These are phyloP conservation scores for Drosophila virilis DNA, from an alignment of 1,140 invertebrate species.

Conservation along the genomic window DNA sequence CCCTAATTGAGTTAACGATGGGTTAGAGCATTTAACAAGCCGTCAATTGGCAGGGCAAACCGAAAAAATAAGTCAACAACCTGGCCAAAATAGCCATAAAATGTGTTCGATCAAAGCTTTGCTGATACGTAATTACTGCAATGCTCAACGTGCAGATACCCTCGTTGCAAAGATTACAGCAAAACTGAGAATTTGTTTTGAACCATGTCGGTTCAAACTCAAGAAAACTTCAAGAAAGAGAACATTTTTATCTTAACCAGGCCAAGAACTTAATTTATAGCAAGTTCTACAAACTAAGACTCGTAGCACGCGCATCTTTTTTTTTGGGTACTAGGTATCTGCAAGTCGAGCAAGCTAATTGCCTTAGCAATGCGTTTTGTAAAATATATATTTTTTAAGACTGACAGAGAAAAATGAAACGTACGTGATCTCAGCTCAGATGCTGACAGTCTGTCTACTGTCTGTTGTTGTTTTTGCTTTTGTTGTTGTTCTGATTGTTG, in stretches of 20 bases:
- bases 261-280: too few relatives aligned
- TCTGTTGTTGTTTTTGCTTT: constrained; percentile 7
- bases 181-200: too few relatives aligned
- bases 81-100: neutral
- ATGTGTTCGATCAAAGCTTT: neutral
- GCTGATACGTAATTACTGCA: neutral
- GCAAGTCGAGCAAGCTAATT: neutral
- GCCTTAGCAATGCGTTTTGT: neutral
- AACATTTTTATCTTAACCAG: too few relatives aligned
- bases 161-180: neutral
- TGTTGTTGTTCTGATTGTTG: constrained; percentile 19
- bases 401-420: constrained; percentile 34
- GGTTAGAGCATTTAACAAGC: constrained; percentile 52
- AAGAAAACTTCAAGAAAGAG: too few relatives aligned
- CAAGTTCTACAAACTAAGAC: too few relatives aligned
- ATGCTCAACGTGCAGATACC: neutral
- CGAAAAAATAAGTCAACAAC: constrained; percentile 52
- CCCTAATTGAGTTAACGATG: constrained; percentile 57
- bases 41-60: constrained; percentile 59
- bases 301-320: neutral
- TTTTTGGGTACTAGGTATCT: neutral
- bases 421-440: constrained; percentile 66
- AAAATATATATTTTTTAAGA: neutral
- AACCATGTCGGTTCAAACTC: too few relatives aligned
- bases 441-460: constrained; percentile 4